Percentiles rank a stretch among this genome's conserved stretches.
Conservation (phyloP, 2,888 invertebrate genomes). For the Sussaba pulchella region DNA sequence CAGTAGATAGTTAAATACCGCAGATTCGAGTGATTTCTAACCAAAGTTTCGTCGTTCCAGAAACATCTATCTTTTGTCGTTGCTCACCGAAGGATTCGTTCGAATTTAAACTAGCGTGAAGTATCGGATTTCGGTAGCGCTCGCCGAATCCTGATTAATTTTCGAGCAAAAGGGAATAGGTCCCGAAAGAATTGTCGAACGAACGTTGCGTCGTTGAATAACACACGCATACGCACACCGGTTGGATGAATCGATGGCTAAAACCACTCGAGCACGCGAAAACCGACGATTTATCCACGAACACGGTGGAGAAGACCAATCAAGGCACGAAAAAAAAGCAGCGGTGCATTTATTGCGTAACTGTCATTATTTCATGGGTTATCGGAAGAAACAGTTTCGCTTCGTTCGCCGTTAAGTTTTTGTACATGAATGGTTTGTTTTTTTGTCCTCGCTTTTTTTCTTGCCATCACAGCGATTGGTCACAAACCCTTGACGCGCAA, state of each 20-base stretch:
- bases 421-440: not conserved
- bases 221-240: not conserved
- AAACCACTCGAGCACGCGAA: not conserved
- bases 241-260: not conserved
- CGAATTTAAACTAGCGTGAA: not conserved
- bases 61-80: not conserved
- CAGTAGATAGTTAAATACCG: conserved; percentile 18
- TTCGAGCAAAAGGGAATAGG: not conserved
- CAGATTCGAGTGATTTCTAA: conserved; percentile 8
- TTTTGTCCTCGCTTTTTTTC: not conserved
- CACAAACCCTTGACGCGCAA: conserved; percentile 45
- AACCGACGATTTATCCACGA: conserved; percentile 52
- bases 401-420: conserved; percentile 15
- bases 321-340: conserved; percentile 37
- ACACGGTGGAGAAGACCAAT: conserved; percentile 7
- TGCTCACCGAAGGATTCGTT: not conserved
- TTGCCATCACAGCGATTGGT: conserved; percentile 15
- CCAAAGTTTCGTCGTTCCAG: not conserved
- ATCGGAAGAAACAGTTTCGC: conserved; percentile 39
- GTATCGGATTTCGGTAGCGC: not conserved
- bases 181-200: not conserved
- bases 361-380: conserved; percentile 49
- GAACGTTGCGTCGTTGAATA: conserved; percentile 14
- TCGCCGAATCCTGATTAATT: not conserved
- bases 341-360: not conserved